Percentiles rank a stretch among this genome's conserved stretches.
Conservation (phyloP, 2,113 vertebrate species). For the Pavo muticus region DNA sequence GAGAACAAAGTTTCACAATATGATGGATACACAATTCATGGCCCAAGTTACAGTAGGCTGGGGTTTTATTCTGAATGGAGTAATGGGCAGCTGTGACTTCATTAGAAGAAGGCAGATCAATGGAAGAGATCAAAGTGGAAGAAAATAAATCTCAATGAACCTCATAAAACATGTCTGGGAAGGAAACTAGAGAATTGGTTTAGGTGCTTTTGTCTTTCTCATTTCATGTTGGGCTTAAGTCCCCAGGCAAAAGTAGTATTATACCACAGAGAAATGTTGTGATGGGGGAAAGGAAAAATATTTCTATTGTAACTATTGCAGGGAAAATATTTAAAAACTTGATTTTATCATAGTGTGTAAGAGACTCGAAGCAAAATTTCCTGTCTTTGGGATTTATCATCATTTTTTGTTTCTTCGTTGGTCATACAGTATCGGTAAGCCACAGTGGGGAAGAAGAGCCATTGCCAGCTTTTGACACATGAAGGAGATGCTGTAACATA, state of each 20-base stretch:
- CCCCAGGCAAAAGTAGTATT: background rate
- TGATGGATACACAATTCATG: background rate
- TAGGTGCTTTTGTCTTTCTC: background rate
- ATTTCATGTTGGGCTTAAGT: background rate
- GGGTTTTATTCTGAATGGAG: background rate
- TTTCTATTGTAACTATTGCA: background rate
- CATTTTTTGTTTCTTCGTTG: background rate
- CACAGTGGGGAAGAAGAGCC: background rate
- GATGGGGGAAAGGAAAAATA: background rate
- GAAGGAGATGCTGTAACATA: background rate
- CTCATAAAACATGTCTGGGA: background rate
- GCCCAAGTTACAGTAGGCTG: background rate
- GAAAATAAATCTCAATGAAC: background rate
- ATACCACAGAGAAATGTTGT: background rate
- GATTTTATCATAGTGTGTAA: background rate
- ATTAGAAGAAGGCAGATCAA: background rate
- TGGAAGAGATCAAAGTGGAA: background rate
- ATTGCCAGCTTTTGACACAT: background rate
- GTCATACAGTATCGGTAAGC: background rate
- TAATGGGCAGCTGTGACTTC: background rate
- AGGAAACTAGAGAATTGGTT: background rate
- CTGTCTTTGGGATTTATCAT: background rate
- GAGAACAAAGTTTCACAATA: background rate
- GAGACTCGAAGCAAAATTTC: background rate
- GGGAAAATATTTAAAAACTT: background rate